phyloP scores from a whole-genome alignment of 2,797 vertebrate species.

The Silurus lanzhouensis region DNA sequence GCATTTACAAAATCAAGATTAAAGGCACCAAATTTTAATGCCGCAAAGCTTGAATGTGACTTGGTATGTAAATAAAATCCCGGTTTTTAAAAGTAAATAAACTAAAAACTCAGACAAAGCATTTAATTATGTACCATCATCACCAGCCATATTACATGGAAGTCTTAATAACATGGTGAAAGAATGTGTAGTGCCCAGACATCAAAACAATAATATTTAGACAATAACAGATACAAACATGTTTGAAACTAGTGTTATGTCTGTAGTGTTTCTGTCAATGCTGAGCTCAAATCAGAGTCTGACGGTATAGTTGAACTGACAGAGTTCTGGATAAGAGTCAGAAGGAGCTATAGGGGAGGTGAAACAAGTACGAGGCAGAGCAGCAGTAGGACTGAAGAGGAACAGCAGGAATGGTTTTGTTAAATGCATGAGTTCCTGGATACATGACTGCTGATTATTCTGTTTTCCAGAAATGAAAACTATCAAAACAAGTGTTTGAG shows the following conservation, averaged over 20 bases:
- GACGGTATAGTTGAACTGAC: slow-evolving; percentile 42
- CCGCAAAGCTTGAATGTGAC: background rate
- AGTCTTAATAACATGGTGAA: slow-evolving; percentile 2
- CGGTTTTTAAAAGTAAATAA: background rate
- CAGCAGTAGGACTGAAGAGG: background rate
- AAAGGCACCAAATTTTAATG: background rate
- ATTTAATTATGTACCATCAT: background rate
- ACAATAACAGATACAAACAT: background rate
- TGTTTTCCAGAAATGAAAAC: background rate
- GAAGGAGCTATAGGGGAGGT: slow-evolving; percentile 26
- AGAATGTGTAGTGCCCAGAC: background rate
- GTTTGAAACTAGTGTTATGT: slow-evolving; percentile 15
- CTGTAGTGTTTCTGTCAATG: background rate
- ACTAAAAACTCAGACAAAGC: background rate
- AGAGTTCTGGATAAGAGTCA: slow-evolving; percentile 23
- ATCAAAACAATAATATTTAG: slow-evolving; percentile 27
- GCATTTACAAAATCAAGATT: background rate
- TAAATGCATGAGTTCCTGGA: background rate
- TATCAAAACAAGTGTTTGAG: background rate
- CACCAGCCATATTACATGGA: background rate
- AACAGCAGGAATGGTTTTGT: background rate
- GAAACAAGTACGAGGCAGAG: background rate
- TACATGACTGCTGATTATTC: background rate
- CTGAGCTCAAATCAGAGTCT: slow-evolving; percentile 29
- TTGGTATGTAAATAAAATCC: background rate